Conservation (phyloP, 2,113 vertebrate genomes). For the Narcine bancroftii region DNA sequence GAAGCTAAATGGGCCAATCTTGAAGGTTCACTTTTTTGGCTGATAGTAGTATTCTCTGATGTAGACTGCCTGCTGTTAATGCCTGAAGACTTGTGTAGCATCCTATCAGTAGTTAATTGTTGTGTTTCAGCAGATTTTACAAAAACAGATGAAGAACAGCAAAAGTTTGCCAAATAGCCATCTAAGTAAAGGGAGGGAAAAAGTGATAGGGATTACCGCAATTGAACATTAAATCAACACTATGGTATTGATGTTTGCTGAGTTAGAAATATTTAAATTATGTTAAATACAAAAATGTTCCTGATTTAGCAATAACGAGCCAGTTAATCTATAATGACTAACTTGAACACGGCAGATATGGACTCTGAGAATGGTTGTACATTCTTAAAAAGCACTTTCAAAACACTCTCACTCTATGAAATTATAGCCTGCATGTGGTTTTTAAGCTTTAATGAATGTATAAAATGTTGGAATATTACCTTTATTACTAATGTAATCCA, state of each 20-base stretch:
- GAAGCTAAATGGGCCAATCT: not conserved
- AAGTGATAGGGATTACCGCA: not conserved
- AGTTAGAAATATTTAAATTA: not conserved
- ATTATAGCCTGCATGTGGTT: not conserved
- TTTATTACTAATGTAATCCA: not conserved
- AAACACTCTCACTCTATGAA: not conserved
- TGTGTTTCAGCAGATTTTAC: conserved; percentile 52
- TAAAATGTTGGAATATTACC: not conserved
- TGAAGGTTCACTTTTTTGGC: conserved; percentile 15
- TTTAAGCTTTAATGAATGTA: not conserved
- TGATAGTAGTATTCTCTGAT: conserved; percentile 3
- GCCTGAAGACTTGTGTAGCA: conserved; percentile 1
- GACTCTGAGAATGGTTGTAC: not conserved
- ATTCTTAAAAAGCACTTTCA: not conserved
- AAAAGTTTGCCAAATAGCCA: conserved; percentile 87
- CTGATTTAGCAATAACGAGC: not conserved
- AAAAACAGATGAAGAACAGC: conserved; percentile 72
- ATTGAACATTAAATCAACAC: not conserved
- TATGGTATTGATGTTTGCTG: not conserved
- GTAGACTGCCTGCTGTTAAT: not conserved
- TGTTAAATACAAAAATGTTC: not conserved
- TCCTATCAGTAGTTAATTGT: conserved; percentile 26
- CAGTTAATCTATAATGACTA: not conserved
- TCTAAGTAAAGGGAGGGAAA: conserved; percentile 58
- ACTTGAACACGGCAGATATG: not conserved